Conservation (phyloP, 1,140 invertebrate genomes). For the Bicyclus anynana region DNA sequence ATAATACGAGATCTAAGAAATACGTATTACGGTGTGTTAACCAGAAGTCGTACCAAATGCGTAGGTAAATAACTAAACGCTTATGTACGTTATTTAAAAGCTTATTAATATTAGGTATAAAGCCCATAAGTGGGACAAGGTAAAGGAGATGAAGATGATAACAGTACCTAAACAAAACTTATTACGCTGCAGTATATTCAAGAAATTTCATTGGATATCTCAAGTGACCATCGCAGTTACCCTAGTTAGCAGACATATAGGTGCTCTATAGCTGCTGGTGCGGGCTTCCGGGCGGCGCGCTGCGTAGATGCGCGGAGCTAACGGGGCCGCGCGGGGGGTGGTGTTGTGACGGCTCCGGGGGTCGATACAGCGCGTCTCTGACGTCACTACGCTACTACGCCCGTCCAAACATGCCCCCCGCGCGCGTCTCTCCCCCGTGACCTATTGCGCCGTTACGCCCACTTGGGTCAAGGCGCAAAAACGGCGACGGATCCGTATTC, state of each 20-base stretch:
- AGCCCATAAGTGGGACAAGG: too few relatives aligned
- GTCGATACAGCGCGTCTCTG: constrained; percentile 64
- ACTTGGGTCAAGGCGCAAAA: constrained; percentile 70
- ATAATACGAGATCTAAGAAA: too few relatives aligned
- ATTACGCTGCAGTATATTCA: too few relatives aligned
- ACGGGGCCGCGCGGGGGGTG: constrained; percentile 19
- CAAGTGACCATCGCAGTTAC: background rate
- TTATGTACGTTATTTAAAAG: too few relatives aligned
- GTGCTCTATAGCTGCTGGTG: background rate
- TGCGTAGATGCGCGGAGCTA: constrained; percentile 42
- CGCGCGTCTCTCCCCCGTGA: constrained; percentile 48
- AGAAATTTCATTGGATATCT: too few relatives aligned
- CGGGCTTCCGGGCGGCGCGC: constrained; percentile 33
- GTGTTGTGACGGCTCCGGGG: constrained; percentile 65
- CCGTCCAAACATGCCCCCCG: constrained; percentile 65
- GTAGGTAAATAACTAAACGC: too few relatives aligned
- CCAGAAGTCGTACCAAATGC: too few relatives aligned
- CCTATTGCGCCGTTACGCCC: constrained; percentile 67
- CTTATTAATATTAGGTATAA: too few relatives aligned
- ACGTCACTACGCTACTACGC: constrained; percentile 73
- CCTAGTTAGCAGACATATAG: background rate
- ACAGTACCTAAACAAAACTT: too few relatives aligned
- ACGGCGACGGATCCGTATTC: constrained; percentile 36
- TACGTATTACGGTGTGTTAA: too few relatives aligned
- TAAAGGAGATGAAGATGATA: too few relatives aligned